These are phyloP conservation scores for Castor canadensis DNA, from an alignment of 2,113 vertebrate species.

Conservation along the genomic window DNA sequence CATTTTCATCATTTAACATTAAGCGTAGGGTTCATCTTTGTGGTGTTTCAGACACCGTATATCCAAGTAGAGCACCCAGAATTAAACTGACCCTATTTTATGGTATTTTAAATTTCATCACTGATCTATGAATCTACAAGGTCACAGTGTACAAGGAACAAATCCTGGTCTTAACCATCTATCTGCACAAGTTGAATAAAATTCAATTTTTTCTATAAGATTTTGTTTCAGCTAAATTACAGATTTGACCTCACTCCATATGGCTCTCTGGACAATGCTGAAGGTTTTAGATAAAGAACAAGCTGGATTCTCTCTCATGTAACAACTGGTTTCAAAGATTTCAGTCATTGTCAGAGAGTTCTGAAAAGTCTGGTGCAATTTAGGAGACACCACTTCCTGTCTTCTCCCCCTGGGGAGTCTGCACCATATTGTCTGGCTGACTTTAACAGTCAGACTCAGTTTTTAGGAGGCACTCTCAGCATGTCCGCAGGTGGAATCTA, in stretches of 20 bases:
- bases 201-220: background rate
- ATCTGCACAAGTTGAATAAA: background rate
- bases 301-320: background rate
- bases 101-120: constrained; percentile 43
- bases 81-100: constrained; percentile 33
- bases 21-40: background rate
- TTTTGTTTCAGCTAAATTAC: constrained; percentile 14
- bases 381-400: background rate
- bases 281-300: background rate
- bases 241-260: background rate
- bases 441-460: background rate
- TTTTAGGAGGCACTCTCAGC: background rate
- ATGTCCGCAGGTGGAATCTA: background rate
- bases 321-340: background rate
- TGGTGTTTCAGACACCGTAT: background rate
- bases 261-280: background rate
- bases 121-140: background rate
- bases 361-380: background rate
- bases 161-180: background rate
- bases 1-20: constrained; percentile 37
- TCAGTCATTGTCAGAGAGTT: background rate
- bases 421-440: background rate
- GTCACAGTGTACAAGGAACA: background rate
- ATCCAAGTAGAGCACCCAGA: background rate
- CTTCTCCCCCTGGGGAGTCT: background rate